Conservation (phyloP, 2,888 invertebrate genomes). For the Caenorhabditis sp. region DNA sequence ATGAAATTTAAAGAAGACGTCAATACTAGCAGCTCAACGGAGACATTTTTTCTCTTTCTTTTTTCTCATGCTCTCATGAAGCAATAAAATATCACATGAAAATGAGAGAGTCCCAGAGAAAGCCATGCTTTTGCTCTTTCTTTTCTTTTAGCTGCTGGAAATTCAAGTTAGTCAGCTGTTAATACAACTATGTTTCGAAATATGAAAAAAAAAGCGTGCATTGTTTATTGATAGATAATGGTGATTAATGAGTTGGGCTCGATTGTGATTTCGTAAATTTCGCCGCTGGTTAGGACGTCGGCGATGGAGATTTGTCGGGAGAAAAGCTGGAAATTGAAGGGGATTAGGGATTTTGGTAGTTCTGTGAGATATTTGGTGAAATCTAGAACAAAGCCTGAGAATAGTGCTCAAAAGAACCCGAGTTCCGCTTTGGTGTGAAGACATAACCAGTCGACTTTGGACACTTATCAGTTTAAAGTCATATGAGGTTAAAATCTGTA, state of each 20-base stretch:
- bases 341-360: too few relatives aligned
- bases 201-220: neutral
- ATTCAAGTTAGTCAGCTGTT: neutral
- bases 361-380: too few relatives aligned
- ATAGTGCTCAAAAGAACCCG: too few relatives aligned
- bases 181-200: neutral
- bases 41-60: neutral
- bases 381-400: too few relatives aligned
- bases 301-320: constrained; percentile 16
- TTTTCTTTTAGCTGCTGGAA: neutral
- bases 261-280: constrained; percentile 25
- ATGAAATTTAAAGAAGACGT: neutral
- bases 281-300: constrained; percentile 16
- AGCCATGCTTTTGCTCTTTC: neutral
- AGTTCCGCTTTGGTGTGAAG: too few relatives aligned
- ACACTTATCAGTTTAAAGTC: neutral
- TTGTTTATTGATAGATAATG: constrained; percentile 20
- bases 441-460: too few relatives aligned
- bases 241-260: constrained; percentile 32
- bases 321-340: constrained; percentile 30
- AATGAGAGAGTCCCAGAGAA: neutral
- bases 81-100: neutral
- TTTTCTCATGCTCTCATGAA: too few relatives aligned
- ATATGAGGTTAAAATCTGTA: too few relatives aligned
- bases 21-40: neutral